Base-by-base conservation (phyloP, 2,888 invertebrate species). In the Zeuzera pyrina region DNA sequence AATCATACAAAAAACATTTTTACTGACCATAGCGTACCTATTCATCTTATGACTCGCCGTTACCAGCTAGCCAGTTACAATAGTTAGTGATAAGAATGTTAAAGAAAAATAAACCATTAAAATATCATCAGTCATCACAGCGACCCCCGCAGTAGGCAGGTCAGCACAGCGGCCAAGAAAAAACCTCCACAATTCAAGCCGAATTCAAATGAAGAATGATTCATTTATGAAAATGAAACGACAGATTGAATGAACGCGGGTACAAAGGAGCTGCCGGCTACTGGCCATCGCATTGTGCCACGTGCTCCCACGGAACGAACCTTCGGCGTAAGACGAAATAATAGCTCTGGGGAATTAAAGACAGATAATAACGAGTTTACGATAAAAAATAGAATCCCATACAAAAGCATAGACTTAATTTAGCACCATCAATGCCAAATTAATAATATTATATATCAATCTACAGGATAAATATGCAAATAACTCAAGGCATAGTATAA, bases 211-310 rank as follows among this genome's bases (percentile, higher is more conserved):
- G 77, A 76, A 73, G 76, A 79, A 81, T 74, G 71, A 77, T 78
- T 79, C 77, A 71, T 81, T 78, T 81, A 76, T 74, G 76, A 79
- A 79, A 81, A 79, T 74, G 72, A 71, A 81, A 83, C 76, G 79
- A 81, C 81, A 74, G 77, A 77, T 74, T 78, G 74, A 72, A 72
- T 76, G 72, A 69, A 77, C 63, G 65, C 39, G 42, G 41, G 52
- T 51, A 70, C 69, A 76, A 74, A 67, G 53, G 58, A 52, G 57
- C 44, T 49, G 47, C 56, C 55, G 52, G 73, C 78, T 77, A 76
- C 78, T 57, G 73, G 61, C 64, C 63, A 54, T 51, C 49, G 62
- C 55, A 60, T 66, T 63, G 56, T 61, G 65, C 63, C 70, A 69
- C 67, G 69, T 70, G 70, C 64, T 59, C 57, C 59, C 52, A 50